Base-by-base conservation (phyloP, 2,113 vertebrate genomes). In the Phycodurus eques region DNA sequence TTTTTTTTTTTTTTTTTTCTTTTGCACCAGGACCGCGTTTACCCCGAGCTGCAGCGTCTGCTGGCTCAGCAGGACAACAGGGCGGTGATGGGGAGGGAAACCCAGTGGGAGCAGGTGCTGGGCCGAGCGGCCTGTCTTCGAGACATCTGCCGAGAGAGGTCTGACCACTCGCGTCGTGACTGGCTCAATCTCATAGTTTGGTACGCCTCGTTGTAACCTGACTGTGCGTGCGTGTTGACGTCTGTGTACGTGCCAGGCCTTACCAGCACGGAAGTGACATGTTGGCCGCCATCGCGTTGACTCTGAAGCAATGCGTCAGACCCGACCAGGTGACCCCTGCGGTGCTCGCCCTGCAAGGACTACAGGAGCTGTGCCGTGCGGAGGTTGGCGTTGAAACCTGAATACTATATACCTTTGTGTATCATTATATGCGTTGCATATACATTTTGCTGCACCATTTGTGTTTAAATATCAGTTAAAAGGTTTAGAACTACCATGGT, bases 251-350 rank as follows among this genome's bases (percentile, higher is more conserved):
- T 62, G 8, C 15, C 80, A 99, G 98, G 77, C 96, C 98, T 0
- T 98, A 99, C 83, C 97, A 99, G 70, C 97, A 99, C 4, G 97
- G 94, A 57, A 95, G 95, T 17, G 98, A 99, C 83, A 99, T 99
- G 98, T 66, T 99, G 78, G 94, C 96, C 66, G 95, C 94, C 47
- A 94, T 97, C 73, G 94, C 92, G 12, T 93, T 95, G 70, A 92
- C 94, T 0, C 75, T 99, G 75, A 92, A 92, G 71, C 95, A 95
- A 85, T 98, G 94, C 75, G 92, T 83, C 68, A 93, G 87, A 86
- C 80, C 92, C 12, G 96, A 98, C 85, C 94, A 96, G 89, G 95
- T 94, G 49, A 93, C 94, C 9, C 96, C 96, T 0, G 94, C 95
- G 51, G 94, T 93, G 47, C 89, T 99, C 66, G 95, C 93, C 1